These are phyloP conservation scores for Anabacerthia variegaticeps DNA, from an alignment of 2,797 vertebrate genomes.

Conservation along the genomic window DNA sequence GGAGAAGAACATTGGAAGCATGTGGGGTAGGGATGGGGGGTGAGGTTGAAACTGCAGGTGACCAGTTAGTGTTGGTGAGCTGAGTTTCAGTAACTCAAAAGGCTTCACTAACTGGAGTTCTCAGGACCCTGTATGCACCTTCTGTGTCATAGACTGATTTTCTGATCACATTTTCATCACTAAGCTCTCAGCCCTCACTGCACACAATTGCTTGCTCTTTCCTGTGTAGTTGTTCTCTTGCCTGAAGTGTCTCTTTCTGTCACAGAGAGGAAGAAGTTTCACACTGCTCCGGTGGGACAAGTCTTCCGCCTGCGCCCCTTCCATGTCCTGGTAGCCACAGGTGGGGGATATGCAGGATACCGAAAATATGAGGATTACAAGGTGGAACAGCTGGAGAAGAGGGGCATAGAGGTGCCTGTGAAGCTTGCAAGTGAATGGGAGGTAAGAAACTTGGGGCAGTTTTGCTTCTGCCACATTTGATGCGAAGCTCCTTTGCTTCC, in stretches of 20 bases:
- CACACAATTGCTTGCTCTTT: neutral
- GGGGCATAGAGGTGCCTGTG: conserved; percentile 79
- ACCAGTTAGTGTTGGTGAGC: neutral
- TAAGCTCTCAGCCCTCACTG: neutral
- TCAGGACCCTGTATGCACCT: neutral
- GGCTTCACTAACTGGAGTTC: neutral
- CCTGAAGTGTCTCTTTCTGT: neutral
- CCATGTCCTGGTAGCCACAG: conserved; percentile 83
- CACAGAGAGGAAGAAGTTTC: conserved; percentile 75
- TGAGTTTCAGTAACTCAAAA: neutral
- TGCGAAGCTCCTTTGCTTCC: neutral
- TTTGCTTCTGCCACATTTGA: neutral
- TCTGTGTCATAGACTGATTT: neutral
- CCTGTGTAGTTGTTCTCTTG: neutral
- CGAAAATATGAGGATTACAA: conserved; percentile 84
- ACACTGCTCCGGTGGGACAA: conserved; percentile 65
- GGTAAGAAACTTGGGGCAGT: conserved; percentile 74
- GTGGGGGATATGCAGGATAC: conserved; percentile 88
- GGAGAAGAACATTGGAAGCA: neutral
- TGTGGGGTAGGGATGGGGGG: rapidly evolving
- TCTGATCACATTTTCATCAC: neutral
- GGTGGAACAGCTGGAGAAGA: conserved; percentile 72
- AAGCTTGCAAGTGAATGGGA: conserved; percentile 82
- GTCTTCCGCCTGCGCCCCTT: conserved; percentile 80
- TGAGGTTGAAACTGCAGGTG: neutral